Percentiles rank a stretch among this genome's conserved stretches.
These are phyloP conservation scores for Cherax destructor DNA, from an alignment of 1,140 invertebrate species.

Conservation along the genomic window DNA sequence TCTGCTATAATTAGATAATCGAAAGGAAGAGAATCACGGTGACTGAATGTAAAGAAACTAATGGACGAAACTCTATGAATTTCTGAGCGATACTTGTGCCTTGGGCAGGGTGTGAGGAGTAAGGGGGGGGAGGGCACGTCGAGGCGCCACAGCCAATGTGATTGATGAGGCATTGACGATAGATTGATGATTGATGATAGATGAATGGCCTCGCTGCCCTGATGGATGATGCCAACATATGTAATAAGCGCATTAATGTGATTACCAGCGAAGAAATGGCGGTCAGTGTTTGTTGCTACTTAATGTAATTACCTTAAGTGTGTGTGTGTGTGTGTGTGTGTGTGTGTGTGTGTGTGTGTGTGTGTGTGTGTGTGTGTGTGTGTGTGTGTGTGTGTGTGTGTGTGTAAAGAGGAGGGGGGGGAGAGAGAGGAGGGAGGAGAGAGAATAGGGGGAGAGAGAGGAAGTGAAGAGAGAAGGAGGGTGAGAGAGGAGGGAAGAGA, in stretches of 20 bases:
- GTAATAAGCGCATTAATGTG: slow-evolving; percentile 55
- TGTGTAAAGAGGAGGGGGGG: too few relatives aligned
- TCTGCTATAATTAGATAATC: background rate
- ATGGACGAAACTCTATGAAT: background rate
- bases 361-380: too few relatives aligned
- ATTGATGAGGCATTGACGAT: slow-evolving; percentile 51
- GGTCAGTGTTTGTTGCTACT: background rate
- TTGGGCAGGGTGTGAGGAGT: too few relatives aligned
- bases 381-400: too few relatives aligned
- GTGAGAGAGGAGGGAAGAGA: background rate
- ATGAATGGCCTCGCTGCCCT: slow-evolving; percentile 44
- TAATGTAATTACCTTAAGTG: background rate
- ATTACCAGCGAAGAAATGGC: slow-evolving; percentile 21
- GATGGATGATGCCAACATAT: slow-evolving; percentile 54
- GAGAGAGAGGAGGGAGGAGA: background rate
- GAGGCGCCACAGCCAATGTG: slow-evolving; percentile 24
- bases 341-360: too few relatives aligned
- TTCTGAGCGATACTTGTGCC: background rate
- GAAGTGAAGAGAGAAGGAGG: too few relatives aligned
- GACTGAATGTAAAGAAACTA: background rate
- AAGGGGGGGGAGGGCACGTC: background rate
- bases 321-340: too few relatives aligned
- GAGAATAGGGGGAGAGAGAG: background rate
- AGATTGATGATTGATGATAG: slow-evolving; percentile 56
- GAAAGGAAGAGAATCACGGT: background rate